Evolutionary conservation across 2,113 vertebrate species (phyloP), one percentile per base, ranked within the genome.

Genomic region (Cebus imitator): DNA sequence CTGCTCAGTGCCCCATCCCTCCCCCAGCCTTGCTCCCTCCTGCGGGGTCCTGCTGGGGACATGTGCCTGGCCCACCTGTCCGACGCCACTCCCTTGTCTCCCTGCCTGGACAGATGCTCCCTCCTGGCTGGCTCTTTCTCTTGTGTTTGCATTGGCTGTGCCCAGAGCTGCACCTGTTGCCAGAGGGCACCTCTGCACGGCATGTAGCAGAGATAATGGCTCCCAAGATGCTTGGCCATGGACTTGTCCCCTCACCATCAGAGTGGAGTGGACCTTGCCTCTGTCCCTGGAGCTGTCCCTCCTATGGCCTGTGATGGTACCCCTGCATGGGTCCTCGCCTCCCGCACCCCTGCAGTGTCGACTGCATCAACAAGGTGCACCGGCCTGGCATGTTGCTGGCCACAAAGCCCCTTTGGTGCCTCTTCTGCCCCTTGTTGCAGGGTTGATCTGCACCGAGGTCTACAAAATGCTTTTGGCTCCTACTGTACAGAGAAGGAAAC

Each of bases 41-140:
- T 2, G 5, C 27, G 2, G 61, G 27, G 61, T 64, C 61, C 61
- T 32, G 61, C 61, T 32, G 27, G 61, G 27, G 5, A 32, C 27
- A 2, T 64, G 27, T 6, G 61, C 61, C 27, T 64, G 61, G 27
- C 61, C 61, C 61, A 32, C 27, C 27, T 64, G 61, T 30, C 61
- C 2, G 27, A 64, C 1, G 2, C n/a, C 2, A 0, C 70, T 37
- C 20, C n/a, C 66, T n/a, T 68, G 9, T 40, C 70, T 40, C n/a
- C 20, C n/a, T 40, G 8, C 4, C 70, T 40, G n/a, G 18, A 23
- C 70, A 2, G 9, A 72, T 37, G n/a, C 9, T 72, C 27, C 61
- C 2, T 2, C 13, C 27, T 64, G 27, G 61, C 27, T 64, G 61
- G 13, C 5, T 32, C 61, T 64, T 64, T 64, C 2, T 64, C 27